Percentiles rank a stretch among this genome's conserved stretches.
phyloP scores from a whole-genome alignment of 53 echinoderm and acorn worm species.

The Hippasteria phrygiana region DNA sequence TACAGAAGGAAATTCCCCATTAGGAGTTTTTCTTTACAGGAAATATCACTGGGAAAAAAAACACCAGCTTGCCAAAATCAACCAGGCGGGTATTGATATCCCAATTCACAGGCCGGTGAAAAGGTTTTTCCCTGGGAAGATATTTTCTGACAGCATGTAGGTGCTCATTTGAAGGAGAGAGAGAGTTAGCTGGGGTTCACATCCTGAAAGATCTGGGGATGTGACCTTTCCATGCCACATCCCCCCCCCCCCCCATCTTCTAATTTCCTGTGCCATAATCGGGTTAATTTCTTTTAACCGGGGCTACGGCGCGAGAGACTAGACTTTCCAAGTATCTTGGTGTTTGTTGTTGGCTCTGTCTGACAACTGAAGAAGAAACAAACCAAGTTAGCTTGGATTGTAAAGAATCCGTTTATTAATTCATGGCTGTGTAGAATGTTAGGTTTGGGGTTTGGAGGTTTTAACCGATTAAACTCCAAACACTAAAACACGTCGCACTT shows the following conservation, averaged over 20 bases:
- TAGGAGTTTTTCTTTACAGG: constrained; percentile 18
- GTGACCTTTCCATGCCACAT: constrained; percentile 45
- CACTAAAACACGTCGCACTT: no score
- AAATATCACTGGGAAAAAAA: background rate
- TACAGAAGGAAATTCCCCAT: constrained; percentile 41
- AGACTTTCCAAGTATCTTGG: background rate
- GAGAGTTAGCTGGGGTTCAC: background rate
- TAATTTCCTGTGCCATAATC: constrained; percentile 42
- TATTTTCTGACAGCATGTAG: background rate
- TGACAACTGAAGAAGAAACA: background rate
- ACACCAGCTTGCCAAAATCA: background rate
- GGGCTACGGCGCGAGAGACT: background rate
- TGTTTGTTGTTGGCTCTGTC: background rate
- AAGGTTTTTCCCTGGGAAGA: background rate
- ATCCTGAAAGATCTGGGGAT: constrained; percentile 8
- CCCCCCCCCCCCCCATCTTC: background rate
- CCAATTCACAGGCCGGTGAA: background rate
- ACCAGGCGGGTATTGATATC: background rate
- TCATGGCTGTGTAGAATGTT: no score
- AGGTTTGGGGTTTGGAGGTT: no score
- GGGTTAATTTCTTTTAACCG: background rate
- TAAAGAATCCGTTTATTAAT: no score
- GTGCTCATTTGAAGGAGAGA: background rate
- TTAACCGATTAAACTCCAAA: no score
- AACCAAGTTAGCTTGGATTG: no score